phyloP scores from a whole-genome alignment of 2,888 invertebrate species.

The Perizoma flavofasciatum region DNA sequence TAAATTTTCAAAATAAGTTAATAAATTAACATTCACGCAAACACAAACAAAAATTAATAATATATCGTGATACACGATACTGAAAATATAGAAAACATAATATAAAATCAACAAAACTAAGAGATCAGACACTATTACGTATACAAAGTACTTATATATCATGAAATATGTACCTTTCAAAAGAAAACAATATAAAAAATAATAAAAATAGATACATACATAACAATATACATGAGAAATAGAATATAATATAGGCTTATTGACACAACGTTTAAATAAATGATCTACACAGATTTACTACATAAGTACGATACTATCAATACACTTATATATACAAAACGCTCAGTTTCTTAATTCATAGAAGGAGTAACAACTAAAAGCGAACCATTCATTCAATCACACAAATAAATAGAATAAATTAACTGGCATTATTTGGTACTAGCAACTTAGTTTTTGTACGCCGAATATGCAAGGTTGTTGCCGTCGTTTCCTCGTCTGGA shows the following conservation, averaged over 20 bases:
- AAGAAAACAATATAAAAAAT: slow-evolving; percentile 16
- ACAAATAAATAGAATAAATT: slow-evolving; percentile 43
- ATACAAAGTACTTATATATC: slow-evolving; percentile 37
- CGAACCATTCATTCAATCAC: slow-evolving; percentile 46
- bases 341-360: slow-evolving; percentile 39
- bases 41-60: slow-evolving; percentile 47
- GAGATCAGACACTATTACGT: slow-evolving; percentile 41
- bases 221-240: slow-evolving; percentile 23
- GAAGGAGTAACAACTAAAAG: slow-evolving; percentile 41
- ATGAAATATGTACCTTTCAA: slow-evolving; percentile 22
- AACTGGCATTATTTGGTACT: slow-evolving; percentile 49
- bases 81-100: slow-evolving; percentile 48
- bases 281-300: slow-evolving; percentile 37
- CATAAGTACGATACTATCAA: slow-evolving; percentile 37
- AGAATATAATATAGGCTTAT: slow-evolving; percentile 29
- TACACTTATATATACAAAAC: slow-evolving; percentile 37
- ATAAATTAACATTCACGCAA: slow-evolving; percentile 50
- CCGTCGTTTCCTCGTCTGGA: slow-evolving; percentile 71
- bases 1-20: slow-evolving; percentile 40
- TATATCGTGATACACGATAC: slow-evolving; percentile 52
- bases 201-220: slow-evolving; percentile 34
- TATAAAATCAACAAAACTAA: slow-evolving; percentile 36
- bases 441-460: slow-evolving; percentile 58
- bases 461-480: slow-evolving; percentile 70
- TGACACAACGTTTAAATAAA: slow-evolving; percentile 21